These are phyloP conservation scores for Pterocles gutturalis DNA, from an alignment of 2,113 vertebrate genomes.

Conservation along the genomic window DNA sequence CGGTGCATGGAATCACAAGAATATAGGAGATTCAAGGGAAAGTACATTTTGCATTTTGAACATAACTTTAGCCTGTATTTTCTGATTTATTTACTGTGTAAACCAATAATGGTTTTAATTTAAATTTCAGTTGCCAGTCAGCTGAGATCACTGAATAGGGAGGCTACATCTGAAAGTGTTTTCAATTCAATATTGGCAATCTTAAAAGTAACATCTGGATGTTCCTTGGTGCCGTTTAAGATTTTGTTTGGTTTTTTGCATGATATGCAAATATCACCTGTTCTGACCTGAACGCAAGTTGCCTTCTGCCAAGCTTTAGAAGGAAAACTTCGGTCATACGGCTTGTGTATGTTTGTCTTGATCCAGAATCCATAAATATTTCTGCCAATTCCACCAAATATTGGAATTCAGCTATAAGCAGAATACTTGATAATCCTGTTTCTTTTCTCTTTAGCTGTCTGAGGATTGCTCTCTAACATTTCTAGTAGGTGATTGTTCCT, in stretches of 20 bases:
- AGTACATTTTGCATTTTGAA: neutral
- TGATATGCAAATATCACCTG: neutral
- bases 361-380: neutral
- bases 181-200: neutral
- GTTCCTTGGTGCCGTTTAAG: neutral
- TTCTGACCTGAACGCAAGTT: neutral
- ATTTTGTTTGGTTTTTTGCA: neutral
- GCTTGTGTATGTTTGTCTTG: neutral
- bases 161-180: neutral
- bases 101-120: neutral
- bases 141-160: neutral
- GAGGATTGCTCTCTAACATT: neutral
- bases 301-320: neutral
- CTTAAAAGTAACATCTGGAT: slow-evolving; percentile 1
- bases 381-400: neutral
- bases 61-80: neutral
- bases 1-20: neutral
- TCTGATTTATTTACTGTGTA: neutral
- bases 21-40: neutral
- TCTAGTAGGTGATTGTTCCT: neutral
- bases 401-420: neutral
- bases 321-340: neutral
- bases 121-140: neutral
- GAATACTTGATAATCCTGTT: neutral
- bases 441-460: neutral